A percentile compares a stretch with the other conserved stretches of the same genome.
phyloP scores from a whole-genome alignment of 2,797 vertebrate species.

The Peromyscus attwateri region DNA sequence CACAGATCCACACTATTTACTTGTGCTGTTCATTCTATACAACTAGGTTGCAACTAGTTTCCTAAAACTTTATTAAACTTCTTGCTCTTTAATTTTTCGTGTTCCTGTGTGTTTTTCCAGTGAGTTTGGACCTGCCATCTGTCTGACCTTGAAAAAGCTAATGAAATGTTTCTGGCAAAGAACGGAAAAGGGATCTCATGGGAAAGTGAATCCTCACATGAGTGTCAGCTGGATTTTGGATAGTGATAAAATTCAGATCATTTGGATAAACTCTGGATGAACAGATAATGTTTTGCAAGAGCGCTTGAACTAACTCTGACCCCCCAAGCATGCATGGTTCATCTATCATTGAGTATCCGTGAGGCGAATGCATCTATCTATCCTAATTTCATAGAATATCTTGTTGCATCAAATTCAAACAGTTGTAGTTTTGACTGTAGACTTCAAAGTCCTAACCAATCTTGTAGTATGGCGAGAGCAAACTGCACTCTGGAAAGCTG shows the following conservation, averaged over 20 bases:
- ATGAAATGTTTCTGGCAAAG: constrained; percentile 63
- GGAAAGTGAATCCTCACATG: constrained; percentile 83
- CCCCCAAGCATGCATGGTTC: constrained; percentile 82
- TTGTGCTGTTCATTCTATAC: constrained; percentile 29
- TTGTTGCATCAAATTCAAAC: constrained; percentile 81
- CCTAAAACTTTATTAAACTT: constrained; percentile 2
- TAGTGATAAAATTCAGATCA: constrained; percentile 80
- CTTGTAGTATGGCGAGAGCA: background rate
- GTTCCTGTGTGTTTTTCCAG: constrained; percentile 57
- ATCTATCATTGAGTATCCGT: constrained; percentile 78
- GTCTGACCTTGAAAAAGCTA: constrained; percentile 56
- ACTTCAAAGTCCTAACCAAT: constrained; percentile 71
- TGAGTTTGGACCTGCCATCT: constrained; percentile 33
- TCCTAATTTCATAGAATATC: constrained; percentile 83
- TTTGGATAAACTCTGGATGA: constrained; percentile 81
- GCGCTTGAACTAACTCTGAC: constrained; percentile 82
- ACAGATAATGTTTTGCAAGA: constrained; percentile 80
- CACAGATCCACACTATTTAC: background rate
- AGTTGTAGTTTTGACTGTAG: constrained; percentile 76
- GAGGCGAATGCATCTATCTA: constrained; percentile 76
- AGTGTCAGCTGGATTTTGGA: constrained; percentile 81
- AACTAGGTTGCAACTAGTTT: background rate
- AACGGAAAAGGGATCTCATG: constrained; percentile 76
- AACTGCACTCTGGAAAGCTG: constrained; percentile 39
- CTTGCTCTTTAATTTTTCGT: background rate